Conservation (phyloP, 2,888 invertebrate species). For the Leucophora obtusa region DNA sequence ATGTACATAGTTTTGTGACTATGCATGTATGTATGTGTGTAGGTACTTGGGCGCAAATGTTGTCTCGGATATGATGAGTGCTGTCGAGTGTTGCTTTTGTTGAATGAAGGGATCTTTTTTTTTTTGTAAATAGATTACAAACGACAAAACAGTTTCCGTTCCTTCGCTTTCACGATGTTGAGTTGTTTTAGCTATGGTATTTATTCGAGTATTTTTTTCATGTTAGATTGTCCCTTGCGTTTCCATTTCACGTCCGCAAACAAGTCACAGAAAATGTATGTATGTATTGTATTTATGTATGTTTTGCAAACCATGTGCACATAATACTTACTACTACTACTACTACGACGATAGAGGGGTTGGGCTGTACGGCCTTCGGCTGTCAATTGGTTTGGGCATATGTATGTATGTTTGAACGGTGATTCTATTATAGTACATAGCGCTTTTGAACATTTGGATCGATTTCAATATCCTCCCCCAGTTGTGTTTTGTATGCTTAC, state of each 20-base stretch:
- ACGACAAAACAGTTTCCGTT: constrained; percentile 75
- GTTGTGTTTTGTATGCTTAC: constrained; percentile 62
- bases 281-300: constrained; percentile 12
- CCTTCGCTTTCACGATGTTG: constrained; percentile 56
- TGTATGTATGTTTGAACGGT: constrained; percentile 39
- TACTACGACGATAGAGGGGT: constrained; percentile 34
- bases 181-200: constrained; percentile 43
- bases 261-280: constrained; percentile 40
- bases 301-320: constrained; percentile 54
- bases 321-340: constrained; percentile 25
- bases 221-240: constrained; percentile 60
- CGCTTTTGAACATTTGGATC: constrained; percentile 67
- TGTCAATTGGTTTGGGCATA: constrained; percentile 49
- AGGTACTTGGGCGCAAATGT: constrained; percentile 56
- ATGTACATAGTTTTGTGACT: constrained; percentile 4
- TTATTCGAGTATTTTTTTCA: constrained; percentile 43
- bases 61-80: constrained; percentile 58
- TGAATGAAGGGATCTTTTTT: constrained; percentile 65
- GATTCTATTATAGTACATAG: constrained; percentile 57
- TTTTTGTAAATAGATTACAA: constrained; percentile 76
- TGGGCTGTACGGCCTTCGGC: constrained; percentile 50
- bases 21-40: constrained; percentile 37
- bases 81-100: constrained; percentile 66
- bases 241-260: constrained; percentile 54
- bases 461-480: constrained; percentile 72